Base-by-base conservation (phyloP, 1,140 invertebrate genomes). In the Rhopalosiphum padi region DNA sequence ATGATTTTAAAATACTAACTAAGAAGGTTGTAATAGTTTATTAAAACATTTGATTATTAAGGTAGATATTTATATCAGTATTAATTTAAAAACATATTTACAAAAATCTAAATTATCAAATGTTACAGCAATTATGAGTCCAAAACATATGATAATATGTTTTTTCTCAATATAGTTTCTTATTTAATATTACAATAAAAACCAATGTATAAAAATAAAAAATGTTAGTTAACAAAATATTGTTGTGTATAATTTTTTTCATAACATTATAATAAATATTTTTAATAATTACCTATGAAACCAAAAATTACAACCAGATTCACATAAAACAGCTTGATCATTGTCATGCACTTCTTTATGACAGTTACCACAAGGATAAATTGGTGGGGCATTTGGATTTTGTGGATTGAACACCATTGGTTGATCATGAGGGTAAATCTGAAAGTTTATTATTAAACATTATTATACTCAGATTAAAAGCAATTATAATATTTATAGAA, bases 291-390 rank as follows among this genome's bases (percentile, higher is more conserved):
- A 98, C 97, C 98, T 97, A 95, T 99, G 99, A 96, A 99, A 99
- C 98, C 99, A 99, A 96, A 99, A 99, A 96, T 99, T 99, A 96
- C 99, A 99, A 60, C 99, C 99, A 95, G 98, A 99, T 96, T 99
- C 99, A 96, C 99, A 99, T 90, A 99, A 96, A 94, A 99, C 98
- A 18, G 98, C 99, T 96, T 99, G 99, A 96, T 99, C 99, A 96
- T 99, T 99, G 95, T 99, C 99, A 96, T 99, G 98, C 8, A 99
- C 98, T 96, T 99, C 99, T 96, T 99, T 99, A 95, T 99, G 99
- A 96, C 99, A 99, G 93, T 98, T 97, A 94, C 98, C 98, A 96
- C 99, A 99, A 1, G 98, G 98, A 95, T 99, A 99, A 94, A 99
- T 99, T 21, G 99, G 99, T 82, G 99, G 99, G 53, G 98, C 99